Base-by-base conservation (phyloP, 2,797 vertebrate species). In the Hylomyscus alleni region DNA sequence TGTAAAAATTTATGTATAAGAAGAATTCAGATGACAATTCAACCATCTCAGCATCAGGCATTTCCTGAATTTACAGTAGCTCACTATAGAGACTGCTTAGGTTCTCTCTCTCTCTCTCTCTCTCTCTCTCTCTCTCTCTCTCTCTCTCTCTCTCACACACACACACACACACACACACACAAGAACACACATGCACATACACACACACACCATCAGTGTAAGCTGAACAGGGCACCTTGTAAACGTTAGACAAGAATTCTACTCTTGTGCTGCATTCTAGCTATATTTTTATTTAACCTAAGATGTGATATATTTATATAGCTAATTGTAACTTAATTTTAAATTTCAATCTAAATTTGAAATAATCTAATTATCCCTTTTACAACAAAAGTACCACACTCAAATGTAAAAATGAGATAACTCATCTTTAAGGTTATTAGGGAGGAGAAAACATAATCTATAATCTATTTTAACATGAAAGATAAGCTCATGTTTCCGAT, bases 1-100 rank as follows among this genome's bases (percentile, higher is more conserved):
- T 97, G 95, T 97, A 97, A 96, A 93, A 93, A 86, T 90, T 93
- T 96, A 90, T 96, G 58, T 73, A 58, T 93, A 93, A 93, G 69
- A 93, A 93, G 69, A 97, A 94, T 93, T 93, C 29, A 92, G 87
- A 91, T 92, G 7, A 97, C 96, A 62, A 84, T 86, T 96, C 67
- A 52, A 37, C 78, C 29, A 86, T 52, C 94, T 98, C 91, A 95
- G 88, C 60, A 93, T 81, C 80, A 96, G 94, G 22, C 87, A 86
- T 13, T 97, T 37, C 54, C 13, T 94, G 76, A 97, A 94, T 95
- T 9, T 95, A 73, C 15, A 96, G 8, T 73, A 89, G 40, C 58
- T 95, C 97, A 90, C 86, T 56, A 88, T 84, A 40, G n/a, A 24
- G 58, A 90, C 75, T 89, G 83, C 58, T 94, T 78, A 52, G 73